Evolutionary conservation across 2,113 vertebrate species (phyloP), one percentile per base, ranked within the genome.

Genomic region (Oceanites oceanicus): DNA sequence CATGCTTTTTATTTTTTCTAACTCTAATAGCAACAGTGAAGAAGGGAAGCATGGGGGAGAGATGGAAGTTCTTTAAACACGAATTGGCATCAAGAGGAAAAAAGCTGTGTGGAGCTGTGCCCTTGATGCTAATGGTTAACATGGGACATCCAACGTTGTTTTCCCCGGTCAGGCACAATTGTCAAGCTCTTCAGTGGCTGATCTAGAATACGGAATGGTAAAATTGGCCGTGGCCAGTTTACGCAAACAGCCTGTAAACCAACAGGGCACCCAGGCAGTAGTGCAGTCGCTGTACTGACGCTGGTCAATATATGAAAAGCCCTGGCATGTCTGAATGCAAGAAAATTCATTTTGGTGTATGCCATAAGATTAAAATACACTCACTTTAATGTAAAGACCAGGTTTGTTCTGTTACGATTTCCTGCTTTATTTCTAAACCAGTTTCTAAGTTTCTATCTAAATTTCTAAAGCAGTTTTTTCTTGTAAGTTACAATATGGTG

Each of bases 281-380:
- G 23, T 19, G 10, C 38, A 34, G 2, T n/a, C 0, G 1, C n/a
- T 65, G 5, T 44, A 7, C 22, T 59, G 44, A 16, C 12, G 10
- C 13, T 25, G 9, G 40, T 53, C 38, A 44, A 25, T 52, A 16
- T 10, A 2, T 38, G 53, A 62, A 34, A 49, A 81, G 36, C 26
- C 34, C 50, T 71, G 29, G 40, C 12, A 5, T 36, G 4, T 52
- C 44, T 42, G 50, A 72, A 50, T 34, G 21, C 42, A 73, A 59
- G 42, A 53, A 74, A 70, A 42, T 15, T 34, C 17, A 52, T 53
- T 44, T 62, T 79, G 52, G 7, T 68, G 7, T 61, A 20, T 49
- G 25, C 11, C 2, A 3, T 12, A 8, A 75, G 19, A 76, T 72
- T 49, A 77, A 82, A 73, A 68, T 62, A 50, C 4, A 6, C 17